phyloP scores from a whole-genome alignment of 2,888 invertebrate species.

The Drosophila neotestacea region DNA sequence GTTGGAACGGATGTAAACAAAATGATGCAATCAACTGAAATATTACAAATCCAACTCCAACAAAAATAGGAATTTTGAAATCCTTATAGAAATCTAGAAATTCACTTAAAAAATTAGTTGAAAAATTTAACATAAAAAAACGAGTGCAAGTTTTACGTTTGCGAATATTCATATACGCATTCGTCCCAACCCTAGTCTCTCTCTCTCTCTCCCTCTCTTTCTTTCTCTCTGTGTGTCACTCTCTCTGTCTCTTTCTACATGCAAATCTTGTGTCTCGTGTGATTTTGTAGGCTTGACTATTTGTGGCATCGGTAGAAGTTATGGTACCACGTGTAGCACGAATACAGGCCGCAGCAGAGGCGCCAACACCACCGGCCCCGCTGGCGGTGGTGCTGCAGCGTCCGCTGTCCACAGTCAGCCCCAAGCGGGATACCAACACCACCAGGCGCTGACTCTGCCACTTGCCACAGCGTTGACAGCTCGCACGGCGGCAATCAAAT shows the following conservation, averaged over 20 bases:
- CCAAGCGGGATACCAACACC: slow-evolving; percentile 81
- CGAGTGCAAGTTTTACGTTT: slow-evolving; percentile 33
- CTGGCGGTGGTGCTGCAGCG: slow-evolving; percentile 68
- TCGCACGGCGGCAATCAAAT: slow-evolving; percentile 85
- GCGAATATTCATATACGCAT: slow-evolving; percentile 35
- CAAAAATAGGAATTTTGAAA: neutral
- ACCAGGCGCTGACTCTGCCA: slow-evolving; percentile 83
- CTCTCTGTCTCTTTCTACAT: slow-evolving; percentile 53
- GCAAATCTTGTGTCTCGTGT: slow-evolving; percentile 73
- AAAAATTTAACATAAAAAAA: neutral
- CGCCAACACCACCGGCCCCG: slow-evolving; percentile 67
- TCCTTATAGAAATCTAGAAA: neutral
- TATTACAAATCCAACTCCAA: slow-evolving; percentile 31
- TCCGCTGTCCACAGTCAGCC: slow-evolving; percentile 75
- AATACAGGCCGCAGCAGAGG: slow-evolving; percentile 81
- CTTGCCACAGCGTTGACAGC: slow-evolving; percentile 84
- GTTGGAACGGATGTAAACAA: slow-evolving; percentile 50
- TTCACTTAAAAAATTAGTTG: neutral
- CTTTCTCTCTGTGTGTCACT: slow-evolving; percentile 28
- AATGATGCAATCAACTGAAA: slow-evolving; percentile 13
- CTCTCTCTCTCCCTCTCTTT: slow-evolving; percentile 11
- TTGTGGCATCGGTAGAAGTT: slow-evolving; percentile 85
- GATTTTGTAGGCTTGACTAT: slow-evolving; percentile 85
- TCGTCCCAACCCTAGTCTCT: slow-evolving; percentile 58
- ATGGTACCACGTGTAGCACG: slow-evolving; percentile 83